Base-by-base conservation (phyloP, 2,888 invertebrate genomes). In the Helobdella robusta region DNA sequence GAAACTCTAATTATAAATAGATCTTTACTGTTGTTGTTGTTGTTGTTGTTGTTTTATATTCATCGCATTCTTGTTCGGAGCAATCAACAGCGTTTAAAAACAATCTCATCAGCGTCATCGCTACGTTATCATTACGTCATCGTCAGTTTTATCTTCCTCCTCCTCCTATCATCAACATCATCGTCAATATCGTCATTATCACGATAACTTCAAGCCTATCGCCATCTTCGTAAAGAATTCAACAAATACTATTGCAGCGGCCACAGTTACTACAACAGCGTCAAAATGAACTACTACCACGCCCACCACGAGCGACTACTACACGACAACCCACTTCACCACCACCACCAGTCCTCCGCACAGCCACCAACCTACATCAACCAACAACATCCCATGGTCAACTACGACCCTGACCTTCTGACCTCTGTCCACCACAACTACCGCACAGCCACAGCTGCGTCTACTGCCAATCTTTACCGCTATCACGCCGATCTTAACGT, bases 201-300 rank as follows among this genome's bases (percentile, higher is more conserved):
- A 46, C 23, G 4, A 46, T 46, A 4, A 8, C 8, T 4, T 46
- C 8, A 8, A 20, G 4, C n/a, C 23, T 8, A 46, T 46, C 8
- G 23, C 8, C 8, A 46, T 46, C 8, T 20, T 46, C 8, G 23
- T 46, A 4, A 46, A 20, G 4, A 46, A 20, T 8, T 20, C 23
- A 20, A 48, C 23, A 15, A 1, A 15, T 18, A 25, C 2, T 18
- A 8, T 48, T 2, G 25, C 25, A 6, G 48, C 25, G 6, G 25
- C 15, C n/a, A n/a, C n/a, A n/a, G n/a, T n/a, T n/a, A n/a, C n/a
- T n/a, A n/a, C n/a, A n/a, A n/a, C n/a, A n/a, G n/a, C n/a, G n/a
- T n/a, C n/a, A n/a, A n/a, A n/a, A 62, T 62, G 62, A 62, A 62
- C 44, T 62, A 62, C 50, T 62, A 62, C 35, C 62, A 62, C 23